Base-by-base conservation (phyloP, 2,888 invertebrate species). In the Netelia melanura region DNA sequence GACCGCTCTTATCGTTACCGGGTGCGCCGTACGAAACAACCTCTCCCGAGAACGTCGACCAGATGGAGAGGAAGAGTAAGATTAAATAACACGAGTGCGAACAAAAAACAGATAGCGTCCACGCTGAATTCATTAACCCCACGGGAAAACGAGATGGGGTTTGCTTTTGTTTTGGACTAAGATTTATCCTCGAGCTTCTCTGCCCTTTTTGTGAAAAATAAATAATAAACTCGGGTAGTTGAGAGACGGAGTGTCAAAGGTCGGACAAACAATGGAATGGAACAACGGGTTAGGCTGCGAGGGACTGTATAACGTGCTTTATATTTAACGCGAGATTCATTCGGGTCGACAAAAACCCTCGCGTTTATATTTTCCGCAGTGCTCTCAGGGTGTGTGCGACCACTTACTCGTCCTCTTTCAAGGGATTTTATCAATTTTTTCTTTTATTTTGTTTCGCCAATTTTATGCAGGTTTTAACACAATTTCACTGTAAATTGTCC, bases 61-160 rank as follows among this genome's bases (percentile, higher is more conserved):
- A 68, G 72, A 80, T 77, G 48, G 8, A 61, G 44, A 67, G 52
- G 62, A 72, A 38, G 17, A 61, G 23, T 54, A 54, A 48, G 17
- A 82, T 79, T 79, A 30, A 85, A 80, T 85, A 72, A 80, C 48
- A 62, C 67, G 14, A 76, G 67, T 56, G 17, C 44, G 52, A 52
- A 67, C n/a, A 52, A 80, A 80, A 38, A 74, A 38, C 30, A 30
- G 30, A 30, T 30, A 5, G 30, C 3, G 30, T 30, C 67, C 71
- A 76, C 71, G 80, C 64, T 77, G 75, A 80, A 81, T 67, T 72
- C 71, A 84, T 76, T 84, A 76, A 80, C 64, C 61, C 75, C 38
- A n/a, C 21, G 54, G 10, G 9, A 30, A 52, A 74, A 62, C n/a
- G 25, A 79, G 67, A 56, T 30, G 21, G 23, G 0, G 21, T 23